phyloP scores from a whole-genome alignment of 2,797 vertebrate genomes.

The Macrochelys suwanniensis region DNA sequence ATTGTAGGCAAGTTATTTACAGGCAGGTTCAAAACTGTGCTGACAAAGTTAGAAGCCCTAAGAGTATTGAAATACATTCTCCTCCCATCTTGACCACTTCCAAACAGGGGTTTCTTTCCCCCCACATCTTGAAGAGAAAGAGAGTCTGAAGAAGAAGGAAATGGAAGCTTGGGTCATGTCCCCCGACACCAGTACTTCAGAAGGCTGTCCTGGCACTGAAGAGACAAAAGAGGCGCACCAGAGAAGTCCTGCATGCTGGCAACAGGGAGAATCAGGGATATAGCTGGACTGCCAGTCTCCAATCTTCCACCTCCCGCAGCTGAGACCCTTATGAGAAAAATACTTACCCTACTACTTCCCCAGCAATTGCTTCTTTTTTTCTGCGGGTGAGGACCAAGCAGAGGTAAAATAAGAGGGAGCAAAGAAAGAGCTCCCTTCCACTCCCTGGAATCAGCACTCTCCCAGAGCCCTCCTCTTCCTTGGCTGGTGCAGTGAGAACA shows the following conservation, averaged over 20 bases:
- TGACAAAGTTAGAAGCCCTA: background rate
- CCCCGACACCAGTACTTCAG: too few species aligned
- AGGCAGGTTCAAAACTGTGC: background rate
- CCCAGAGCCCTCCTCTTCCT: background rate
- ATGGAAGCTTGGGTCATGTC: background rate
- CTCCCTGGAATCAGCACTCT: background rate
- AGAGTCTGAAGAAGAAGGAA: background rate
- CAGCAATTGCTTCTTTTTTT: background rate
- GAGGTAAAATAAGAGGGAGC: background rate
- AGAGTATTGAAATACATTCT: background rate
- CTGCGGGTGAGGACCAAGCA: background rate
- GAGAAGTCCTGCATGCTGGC: conserved; percentile 35
- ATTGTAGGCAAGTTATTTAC: background rate
- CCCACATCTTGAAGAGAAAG: background rate
- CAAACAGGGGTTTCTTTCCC: background rate
- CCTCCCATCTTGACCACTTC: background rate
- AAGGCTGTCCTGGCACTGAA: background rate
- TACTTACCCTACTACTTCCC: background rate
- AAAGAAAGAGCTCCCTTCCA: background rate
- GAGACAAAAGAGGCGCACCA: conserved; percentile 30
- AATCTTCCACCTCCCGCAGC: background rate
- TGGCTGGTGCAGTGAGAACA: background rate
- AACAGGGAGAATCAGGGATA: conserved; percentile 45
- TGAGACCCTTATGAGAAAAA: background rate
- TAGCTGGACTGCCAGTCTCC: background rate